phyloP scores from a whole-genome alignment of 1,140 invertebrate genomes.

The Glomeris maerens region DNA sequence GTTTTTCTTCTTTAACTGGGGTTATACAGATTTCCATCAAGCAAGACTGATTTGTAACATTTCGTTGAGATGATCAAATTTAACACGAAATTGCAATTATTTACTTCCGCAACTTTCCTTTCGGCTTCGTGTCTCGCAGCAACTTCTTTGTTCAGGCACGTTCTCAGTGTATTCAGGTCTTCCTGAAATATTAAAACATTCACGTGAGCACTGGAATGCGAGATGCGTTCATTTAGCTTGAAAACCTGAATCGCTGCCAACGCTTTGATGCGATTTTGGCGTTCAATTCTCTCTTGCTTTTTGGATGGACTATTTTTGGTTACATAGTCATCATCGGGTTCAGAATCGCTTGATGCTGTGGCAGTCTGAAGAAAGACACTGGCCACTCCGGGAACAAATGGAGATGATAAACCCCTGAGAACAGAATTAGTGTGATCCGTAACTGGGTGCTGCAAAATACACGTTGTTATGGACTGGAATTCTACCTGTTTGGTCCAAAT shows the following conservation, averaged over 20 bases:
- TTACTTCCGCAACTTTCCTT: constrained; percentile 3
- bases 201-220: background rate
- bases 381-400: background rate
- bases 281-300: background rate
- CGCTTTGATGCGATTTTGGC: background rate
- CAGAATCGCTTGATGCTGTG: background rate
- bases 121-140: background rate
- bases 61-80: no score
- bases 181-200: no score
- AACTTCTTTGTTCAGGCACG: background rate
- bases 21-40: background rate
- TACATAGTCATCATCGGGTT: background rate
- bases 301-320: background rate
- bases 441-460: background rate
- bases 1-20: background rate
- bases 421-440: background rate
- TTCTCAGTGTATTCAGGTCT: background rate
- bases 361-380: background rate
- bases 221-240: background rate
- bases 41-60: background rate
- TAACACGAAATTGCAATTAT: no score
- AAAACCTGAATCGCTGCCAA: background rate
- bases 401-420: background rate
- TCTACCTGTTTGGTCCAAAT: background rate
- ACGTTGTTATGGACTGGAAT: background rate